Base-by-base conservation (phyloP, 2,888 invertebrate genomes). In the Cheilosia scutellata region DNA sequence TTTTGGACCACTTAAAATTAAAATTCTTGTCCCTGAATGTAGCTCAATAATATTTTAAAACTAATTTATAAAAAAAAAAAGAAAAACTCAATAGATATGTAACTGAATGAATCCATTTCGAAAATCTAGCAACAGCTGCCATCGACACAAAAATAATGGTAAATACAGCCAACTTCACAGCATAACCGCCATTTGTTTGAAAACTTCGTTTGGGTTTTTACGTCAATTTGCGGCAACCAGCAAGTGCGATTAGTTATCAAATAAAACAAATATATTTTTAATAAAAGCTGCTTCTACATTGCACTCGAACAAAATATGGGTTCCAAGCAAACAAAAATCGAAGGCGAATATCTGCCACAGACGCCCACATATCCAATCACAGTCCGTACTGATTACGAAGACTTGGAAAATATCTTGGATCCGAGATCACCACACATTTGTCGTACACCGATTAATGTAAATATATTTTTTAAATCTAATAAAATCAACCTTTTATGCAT, bases 381-480 rank as follows among this genome's bases (percentile, higher is more conserved):
- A 4, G 37, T 77, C 0, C 65, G 49, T 33, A 83, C 82, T 4
- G 76, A 72, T 51, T 82, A 78, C 11, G 76, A 60, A 53, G 57
- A 75, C 6, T 2, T 42, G 4, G 62, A 57, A 16, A 27, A 63
- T 58, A 57, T 55, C 9, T 82, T 89, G 0, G 91, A 91, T 88
- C 91, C 91, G 2, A 89, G 91, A 44, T 91, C 91, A 0, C 91
- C 91, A 2, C 89, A 88, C 72, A 89, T 87, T 2, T 90, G 89
- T 13, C 88, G 91, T 2, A 91, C 91, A 0, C 91, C 91, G 0
- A 62, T 91, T 1, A 89, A 88, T 82, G 91, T 91, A 75, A 89
- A 5, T n/a, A 1, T 11, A 20, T 1, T 49, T 1, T 9, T 16
- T 5, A 11, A 37, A 37, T 9, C 37, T 11, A 37, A 37, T 4